A percentile compares a stretch with the other conserved stretches of the same genome.
Evolutionary conservation across 2,888 invertebrate species (phyloP).

Genomic region (Leucoma salicis): DNA sequence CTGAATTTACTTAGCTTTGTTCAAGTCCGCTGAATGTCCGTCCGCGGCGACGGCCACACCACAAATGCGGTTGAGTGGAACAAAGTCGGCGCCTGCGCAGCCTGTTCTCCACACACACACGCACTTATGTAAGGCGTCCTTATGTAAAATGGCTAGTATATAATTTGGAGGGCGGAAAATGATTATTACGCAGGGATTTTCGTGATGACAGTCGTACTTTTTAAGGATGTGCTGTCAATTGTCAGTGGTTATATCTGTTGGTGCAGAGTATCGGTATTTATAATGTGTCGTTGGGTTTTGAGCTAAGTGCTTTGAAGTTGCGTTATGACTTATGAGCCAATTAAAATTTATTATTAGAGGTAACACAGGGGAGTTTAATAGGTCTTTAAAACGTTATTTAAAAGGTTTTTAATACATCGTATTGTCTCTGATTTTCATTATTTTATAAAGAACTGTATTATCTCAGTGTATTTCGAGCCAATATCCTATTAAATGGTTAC

Average conservation of each 20-base stretch:
- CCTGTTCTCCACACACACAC: slow-evolving; percentile 44
- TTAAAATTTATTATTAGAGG: background rate
- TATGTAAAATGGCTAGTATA: slow-evolving; percentile 61
- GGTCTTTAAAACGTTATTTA: background rate
- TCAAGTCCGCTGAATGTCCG: slow-evolving; percentile 47
- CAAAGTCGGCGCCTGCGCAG: slow-evolving; percentile 66
- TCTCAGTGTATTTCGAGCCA: too few relatives aligned
- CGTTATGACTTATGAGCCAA: background rate
- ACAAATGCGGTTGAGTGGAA: slow-evolving; percentile 81
- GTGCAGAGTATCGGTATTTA: background rate
- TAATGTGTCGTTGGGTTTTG: background rate
- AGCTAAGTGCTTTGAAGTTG: background rate
- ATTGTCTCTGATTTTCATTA: too few relatives aligned
- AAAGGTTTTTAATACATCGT: too few relatives aligned
- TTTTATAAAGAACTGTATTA: too few relatives aligned
- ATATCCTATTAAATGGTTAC: too few relatives aligned
- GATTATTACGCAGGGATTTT: slow-evolving; percentile 53
- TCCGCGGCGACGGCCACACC: slow-evolving; percentile 45
- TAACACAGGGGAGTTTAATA: background rate
- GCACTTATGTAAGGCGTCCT: slow-evolving; percentile 57
- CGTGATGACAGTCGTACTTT: slow-evolving; percentile 40
- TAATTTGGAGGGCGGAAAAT: slow-evolving; percentile 66
- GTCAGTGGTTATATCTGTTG: slow-evolving; percentile 2
- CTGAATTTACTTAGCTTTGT: slow-evolving; percentile 26
- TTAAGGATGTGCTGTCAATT: slow-evolving; percentile 30